A percentile compares a stretch with the other conserved stretches of the same genome.
These are phyloP conservation scores for Embidobia sp. DNA, from an alignment of 2,888 invertebrate species.

Conservation along the genomic window DNA sequence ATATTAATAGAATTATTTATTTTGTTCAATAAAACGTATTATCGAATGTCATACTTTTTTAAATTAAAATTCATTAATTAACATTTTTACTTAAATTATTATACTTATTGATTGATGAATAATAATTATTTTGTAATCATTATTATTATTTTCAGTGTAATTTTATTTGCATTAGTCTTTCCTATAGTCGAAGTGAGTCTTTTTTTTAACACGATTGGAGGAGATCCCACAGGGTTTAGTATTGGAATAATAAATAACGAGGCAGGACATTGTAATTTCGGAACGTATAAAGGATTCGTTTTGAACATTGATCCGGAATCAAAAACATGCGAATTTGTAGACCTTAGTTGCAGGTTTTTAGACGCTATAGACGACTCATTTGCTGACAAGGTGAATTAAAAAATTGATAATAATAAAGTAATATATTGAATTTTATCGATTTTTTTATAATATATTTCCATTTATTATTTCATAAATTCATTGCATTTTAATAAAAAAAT, in stretches of 20 bases:
- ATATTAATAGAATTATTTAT: too few relatives aligned
- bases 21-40: too few relatives aligned
- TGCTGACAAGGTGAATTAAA: constrained; percentile 81
- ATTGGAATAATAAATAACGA: constrained; percentile 92
- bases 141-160: constrained; percentile 84
- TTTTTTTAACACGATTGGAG: constrained; percentile 91
- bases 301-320: constrained; percentile 74
- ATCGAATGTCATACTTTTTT: too few relatives aligned
- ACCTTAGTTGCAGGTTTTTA: constrained; percentile 86
- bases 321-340: constrained; percentile 82
- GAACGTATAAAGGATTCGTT: constrained; percentile 79
- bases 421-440: too few relatives aligned
- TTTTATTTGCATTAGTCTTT: constrained; percentile 90
- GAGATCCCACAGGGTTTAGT: constrained; percentile 87
- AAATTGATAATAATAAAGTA: too few relatives aligned
- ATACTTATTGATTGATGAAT: too few relatives aligned
- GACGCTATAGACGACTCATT: constrained; percentile 84
- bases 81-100: too few relatives aligned
- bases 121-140: too few relatives aligned
- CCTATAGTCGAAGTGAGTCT: constrained; percentile 90
- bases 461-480: too few relatives aligned
- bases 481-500: too few relatives aligned
- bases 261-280: constrained; percentile 81
- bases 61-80: too few relatives aligned
- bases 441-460: too few relatives aligned